Conservation (phyloP, 2,797 vertebrate genomes). For the Cyclopterus lumpus region DNA sequence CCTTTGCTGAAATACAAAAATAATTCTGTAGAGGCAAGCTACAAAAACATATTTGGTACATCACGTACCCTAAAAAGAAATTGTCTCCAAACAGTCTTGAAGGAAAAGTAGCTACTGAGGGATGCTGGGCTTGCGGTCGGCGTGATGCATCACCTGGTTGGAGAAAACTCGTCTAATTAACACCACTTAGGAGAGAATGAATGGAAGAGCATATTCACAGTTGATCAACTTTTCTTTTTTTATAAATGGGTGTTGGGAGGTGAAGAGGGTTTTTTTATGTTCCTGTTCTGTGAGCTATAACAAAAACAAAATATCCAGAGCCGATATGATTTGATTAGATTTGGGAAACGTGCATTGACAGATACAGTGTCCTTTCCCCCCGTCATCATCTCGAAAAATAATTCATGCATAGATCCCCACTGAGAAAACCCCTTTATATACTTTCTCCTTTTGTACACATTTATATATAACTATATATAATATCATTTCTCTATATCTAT, state of each 20-base stretch:
- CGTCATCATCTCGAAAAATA: constrained; percentile 76
- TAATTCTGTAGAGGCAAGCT: constrained; percentile 51
- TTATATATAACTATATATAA: constrained; percentile 86
- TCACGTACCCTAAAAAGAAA: constrained; percentile 27
- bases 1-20: constrained; percentile 58
- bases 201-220: constrained; percentile 30
- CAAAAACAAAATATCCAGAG: constrained; percentile 46
- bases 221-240: constrained; percentile 18
- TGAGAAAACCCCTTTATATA: constrained; percentile 83
- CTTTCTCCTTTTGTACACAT: constrained; percentile 85
- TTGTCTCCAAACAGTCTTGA: constrained; percentile 12
- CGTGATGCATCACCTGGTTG: constrained; percentile 8
- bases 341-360: constrained; percentile 80
- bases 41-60: constrained; percentile 28
- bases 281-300: constrained; percentile 39
- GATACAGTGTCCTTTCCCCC: constrained; percentile 65
- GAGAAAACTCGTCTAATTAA: constrained; percentile 9
- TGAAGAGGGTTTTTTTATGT: constrained; percentile 18
- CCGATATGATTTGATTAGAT: constrained; percentile 60
- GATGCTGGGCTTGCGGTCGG: constrained; percentile 14
- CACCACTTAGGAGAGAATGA: constrained; percentile 18
- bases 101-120: constrained; percentile 30
- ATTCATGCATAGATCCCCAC: constrained; percentile 87
- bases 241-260: constrained; percentile 4
- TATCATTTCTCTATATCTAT: constrained; percentile 84